A percentile compares a stretch with the other conserved stretches of the same genome.
Evolutionary conservation across 2,797 vertebrate species (phyloP).

Genomic region (Selene dorsalis): DNA sequence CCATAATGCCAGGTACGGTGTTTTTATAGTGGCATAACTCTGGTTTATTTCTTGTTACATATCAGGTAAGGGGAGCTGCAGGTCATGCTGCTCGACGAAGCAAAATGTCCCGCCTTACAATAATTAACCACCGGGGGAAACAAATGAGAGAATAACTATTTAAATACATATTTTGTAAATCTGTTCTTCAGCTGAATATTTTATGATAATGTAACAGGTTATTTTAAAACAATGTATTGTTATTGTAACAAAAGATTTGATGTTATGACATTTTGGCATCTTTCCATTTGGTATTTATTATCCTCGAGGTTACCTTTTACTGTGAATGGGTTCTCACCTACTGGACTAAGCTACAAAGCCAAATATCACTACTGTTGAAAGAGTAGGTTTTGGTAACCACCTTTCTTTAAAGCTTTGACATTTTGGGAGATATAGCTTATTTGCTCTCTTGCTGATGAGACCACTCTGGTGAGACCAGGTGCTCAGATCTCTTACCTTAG

Average conservation of each 20-base stretch:
- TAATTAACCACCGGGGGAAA: slow-evolving; percentile 33
- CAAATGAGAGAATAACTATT: slow-evolving; percentile 67
- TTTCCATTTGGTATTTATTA: slow-evolving; percentile 68
- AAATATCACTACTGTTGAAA: slow-evolving; percentile 51
- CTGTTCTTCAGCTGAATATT: slow-evolving; percentile 66
- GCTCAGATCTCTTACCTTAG: background rate
- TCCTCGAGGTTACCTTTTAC: slow-evolving; percentile 58
- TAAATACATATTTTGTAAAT: slow-evolving; percentile 75
- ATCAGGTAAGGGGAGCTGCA: slow-evolving; percentile 62
- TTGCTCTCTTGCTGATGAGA: slow-evolving; percentile 1
- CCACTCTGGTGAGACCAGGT: too few relatives aligned
- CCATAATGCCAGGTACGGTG: slow-evolving; percentile 31
- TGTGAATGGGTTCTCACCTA: slow-evolving; percentile 69
- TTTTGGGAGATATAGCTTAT: slow-evolving; percentile 23
- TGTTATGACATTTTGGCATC: slow-evolving; percentile 63
- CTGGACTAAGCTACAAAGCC: slow-evolving; percentile 64
- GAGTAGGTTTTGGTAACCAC: slow-evolving; percentile 11
- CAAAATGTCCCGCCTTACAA: slow-evolving; percentile 52
- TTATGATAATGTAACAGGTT: slow-evolving; percentile 67
- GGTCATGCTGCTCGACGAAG: slow-evolving; percentile 55
- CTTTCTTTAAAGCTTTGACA: slow-evolving; percentile 33
- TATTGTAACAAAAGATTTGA: slow-evolving; percentile 66
- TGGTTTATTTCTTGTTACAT: slow-evolving; percentile 66
- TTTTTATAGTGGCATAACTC: slow-evolving; percentile 38
- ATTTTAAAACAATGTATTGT: slow-evolving; percentile 59